Percentiles rank a stretch among this genome's conserved stretches.
Conservation (phyloP, 2,113 vertebrate species). For the Tachysurus vachellii region DNA sequence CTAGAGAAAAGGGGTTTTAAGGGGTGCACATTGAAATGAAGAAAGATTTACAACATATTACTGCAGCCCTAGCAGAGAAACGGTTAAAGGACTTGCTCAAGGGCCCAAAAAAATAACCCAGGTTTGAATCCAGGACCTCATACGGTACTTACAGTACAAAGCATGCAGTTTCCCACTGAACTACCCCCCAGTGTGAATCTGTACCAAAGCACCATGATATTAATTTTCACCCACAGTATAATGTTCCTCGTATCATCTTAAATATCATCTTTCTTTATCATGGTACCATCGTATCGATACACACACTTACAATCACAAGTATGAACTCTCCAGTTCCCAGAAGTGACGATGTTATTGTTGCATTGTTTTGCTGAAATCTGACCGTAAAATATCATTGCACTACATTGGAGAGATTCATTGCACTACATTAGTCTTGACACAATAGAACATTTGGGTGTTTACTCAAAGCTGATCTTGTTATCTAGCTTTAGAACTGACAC, state of each 20-base stretch:
- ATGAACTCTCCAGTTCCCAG: neutral
- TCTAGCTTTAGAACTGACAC: neutral
- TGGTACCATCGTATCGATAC: neutral
- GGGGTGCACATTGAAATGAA: neutral
- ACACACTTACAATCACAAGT: neutral
- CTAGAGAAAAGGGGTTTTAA: neutral
- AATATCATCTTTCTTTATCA: neutral
- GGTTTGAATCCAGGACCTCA: neutral
- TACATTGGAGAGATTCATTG: neutral
- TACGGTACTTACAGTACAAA: neutral
- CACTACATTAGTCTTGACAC: neutral
- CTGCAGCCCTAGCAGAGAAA: neutral
- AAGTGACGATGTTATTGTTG: neutral
- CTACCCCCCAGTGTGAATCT: neutral
- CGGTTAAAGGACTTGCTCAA: neutral
- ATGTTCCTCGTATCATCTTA: neutral
- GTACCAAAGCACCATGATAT: neutral
- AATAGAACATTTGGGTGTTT: neutral
- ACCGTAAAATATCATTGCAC: neutral
- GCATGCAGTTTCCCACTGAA: neutral
- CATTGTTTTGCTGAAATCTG: neutral
- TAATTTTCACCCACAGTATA: neutral
- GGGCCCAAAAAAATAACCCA: neutral
- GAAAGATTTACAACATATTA: neutral
- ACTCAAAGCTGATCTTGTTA: neutral